A percentile compares a stretch with the other conserved stretches of the same genome.
phyloP scores from a whole-genome alignment of 2,888 invertebrate genomes.

The Amphipyra tragopoginis region DNA sequence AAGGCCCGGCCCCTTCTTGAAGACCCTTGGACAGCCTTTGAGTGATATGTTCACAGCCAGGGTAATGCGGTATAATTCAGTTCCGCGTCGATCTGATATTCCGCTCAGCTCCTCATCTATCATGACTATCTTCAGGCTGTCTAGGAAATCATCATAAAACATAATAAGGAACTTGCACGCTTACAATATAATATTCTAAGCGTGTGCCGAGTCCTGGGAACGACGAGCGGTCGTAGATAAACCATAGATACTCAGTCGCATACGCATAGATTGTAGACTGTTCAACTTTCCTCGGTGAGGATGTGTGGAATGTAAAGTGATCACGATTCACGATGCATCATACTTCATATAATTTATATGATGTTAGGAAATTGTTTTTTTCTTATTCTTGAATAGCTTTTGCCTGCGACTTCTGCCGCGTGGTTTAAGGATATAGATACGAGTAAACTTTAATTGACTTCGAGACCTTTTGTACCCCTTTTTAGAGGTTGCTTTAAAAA shows the following conservation, averaged over 20 bases:
- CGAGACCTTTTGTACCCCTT: too few relatives aligned
- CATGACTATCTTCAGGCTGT: conserved; percentile 18
- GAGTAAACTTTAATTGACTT: too few relatives aligned
- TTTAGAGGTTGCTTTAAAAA: too few relatives aligned
- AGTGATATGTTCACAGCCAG: too few relatives aligned
- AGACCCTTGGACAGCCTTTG: too few relatives aligned
- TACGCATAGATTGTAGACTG: neutral
- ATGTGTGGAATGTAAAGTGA: conserved; percentile 6
- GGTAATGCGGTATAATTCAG: too few relatives aligned
- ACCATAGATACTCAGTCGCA: neutral
- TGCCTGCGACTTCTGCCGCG: too few relatives aligned
- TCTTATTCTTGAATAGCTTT: too few relatives aligned
- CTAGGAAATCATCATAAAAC: conserved; percentile 26
- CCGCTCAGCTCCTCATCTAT: conserved; percentile 7
- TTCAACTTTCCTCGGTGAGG: neutral
- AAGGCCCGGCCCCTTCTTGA: too few relatives aligned
- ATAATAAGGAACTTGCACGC: conserved; percentile 24
- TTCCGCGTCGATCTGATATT: conserved; percentile 30
- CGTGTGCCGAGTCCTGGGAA: conserved; percentile 42
- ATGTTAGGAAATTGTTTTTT: neutral
- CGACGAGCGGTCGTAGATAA: conserved; percentile 5
- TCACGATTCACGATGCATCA: neutral
- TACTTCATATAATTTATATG: neutral
- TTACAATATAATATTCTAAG: conserved; percentile 30
- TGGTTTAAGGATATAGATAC: too few relatives aligned